Percentiles rank a stretch among this genome's conserved stretches.
These are phyloP conservation scores for Illadopsis cleaveri DNA, from an alignment of 2,113 vertebrate species.

Conservation along the genomic window DNA sequence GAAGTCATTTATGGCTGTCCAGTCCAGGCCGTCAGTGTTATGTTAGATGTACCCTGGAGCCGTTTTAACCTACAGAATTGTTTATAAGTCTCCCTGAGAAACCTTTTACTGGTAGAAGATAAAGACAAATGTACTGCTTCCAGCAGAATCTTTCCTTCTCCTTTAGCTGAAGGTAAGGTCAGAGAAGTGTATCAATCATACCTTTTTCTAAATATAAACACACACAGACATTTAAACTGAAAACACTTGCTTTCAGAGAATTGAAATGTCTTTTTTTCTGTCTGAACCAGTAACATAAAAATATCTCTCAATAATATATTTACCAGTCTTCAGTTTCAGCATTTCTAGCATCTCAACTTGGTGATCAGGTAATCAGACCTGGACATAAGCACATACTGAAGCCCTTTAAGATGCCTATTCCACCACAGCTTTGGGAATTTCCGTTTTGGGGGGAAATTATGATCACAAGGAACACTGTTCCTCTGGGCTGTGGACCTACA, in stretches of 20 bases:
- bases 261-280: neutral
- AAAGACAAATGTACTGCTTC: neutral
- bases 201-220: neutral
- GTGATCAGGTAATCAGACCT: neutral
- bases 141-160: neutral
- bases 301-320: neutral
- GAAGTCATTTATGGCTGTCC: neutral
- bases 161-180: neutral
- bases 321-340: neutral
- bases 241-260: neutral
- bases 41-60: neutral
- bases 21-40: neutral
- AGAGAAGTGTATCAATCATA: neutral
- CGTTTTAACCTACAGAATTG: neutral
- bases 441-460: neutral
- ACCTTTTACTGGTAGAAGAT: neutral
- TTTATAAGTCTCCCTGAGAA: neutral
- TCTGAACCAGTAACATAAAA: neutral
- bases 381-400: neutral
- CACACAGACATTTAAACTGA: neutral
- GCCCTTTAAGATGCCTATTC: neutral
- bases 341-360: neutral
- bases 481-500: neutral
- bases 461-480: rapidly evolving
- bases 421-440: neutral